phyloP scores from a whole-genome alignment of 2,797 vertebrate genomes.

The Molothrus ater region DNA sequence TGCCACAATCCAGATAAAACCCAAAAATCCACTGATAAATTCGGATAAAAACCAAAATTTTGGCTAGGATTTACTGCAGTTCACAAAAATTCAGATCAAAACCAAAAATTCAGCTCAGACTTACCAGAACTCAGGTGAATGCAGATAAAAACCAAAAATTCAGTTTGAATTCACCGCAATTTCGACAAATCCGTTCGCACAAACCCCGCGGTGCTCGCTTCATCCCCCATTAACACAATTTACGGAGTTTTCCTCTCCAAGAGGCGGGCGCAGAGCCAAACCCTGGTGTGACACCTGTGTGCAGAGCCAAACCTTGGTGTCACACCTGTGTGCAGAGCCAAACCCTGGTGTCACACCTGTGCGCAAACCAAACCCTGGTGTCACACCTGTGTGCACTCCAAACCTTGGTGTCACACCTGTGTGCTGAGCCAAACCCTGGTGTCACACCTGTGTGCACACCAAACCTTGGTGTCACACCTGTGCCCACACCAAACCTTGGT shows the following conservation, averaged over 20 bases:
- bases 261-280: rapidly evolving
- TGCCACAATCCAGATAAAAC: rapidly evolving
- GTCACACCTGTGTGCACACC: too few relatives aligned
- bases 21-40: too few relatives aligned
- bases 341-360: neutral
- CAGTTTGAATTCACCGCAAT: rapidly evolving
- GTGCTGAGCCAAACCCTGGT: neutral
- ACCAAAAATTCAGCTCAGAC: neutral
- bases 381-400: too few relatives aligned
- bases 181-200: rapidly evolving
- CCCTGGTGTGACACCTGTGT: neutral
- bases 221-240: rapidly evolving
- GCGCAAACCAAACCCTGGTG: neutral
- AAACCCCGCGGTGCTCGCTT: rapidly evolving
- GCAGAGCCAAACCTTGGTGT: too few relatives aligned
- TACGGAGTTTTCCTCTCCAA: rapidly evolving
- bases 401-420: rapidly evolving
- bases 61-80: too few relatives aligned
- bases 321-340: too few relatives aligned
- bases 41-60: neutral
- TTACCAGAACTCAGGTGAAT: neutral
- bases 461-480: too few relatives aligned
- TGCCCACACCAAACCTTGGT: neutral
- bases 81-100: neutral
- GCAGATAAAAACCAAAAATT: rapidly evolving